Conservation (phyloP, 1,140 invertebrate species). For the Platorchestia sp. region DNA sequence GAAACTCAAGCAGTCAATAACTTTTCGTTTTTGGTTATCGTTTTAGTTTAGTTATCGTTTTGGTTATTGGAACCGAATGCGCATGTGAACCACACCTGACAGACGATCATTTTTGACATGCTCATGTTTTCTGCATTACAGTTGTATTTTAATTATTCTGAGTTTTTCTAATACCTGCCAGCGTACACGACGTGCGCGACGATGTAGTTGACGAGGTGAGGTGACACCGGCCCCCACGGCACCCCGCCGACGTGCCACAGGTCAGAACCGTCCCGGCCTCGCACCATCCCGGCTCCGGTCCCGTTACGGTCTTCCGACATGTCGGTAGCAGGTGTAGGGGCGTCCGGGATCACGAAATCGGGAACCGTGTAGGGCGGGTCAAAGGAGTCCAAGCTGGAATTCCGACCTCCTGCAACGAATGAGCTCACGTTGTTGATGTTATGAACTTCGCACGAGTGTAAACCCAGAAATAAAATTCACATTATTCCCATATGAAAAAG, state of each 20-base stretch:
- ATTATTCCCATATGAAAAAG: neutral
- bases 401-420: neutral
- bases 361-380: slow-evolving; percentile 53
- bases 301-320: slow-evolving; percentile 14
- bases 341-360: slow-evolving; percentile 58
- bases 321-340: slow-evolving; percentile 60
- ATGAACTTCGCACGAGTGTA: neutral
- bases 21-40: too few relatives aligned
- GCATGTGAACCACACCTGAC: too few relatives aligned
- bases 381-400: neutral
- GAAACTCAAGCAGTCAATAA: too few relatives aligned
- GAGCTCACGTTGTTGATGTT: neutral
- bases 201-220: slow-evolving; percentile 85
- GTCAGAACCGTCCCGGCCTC: slow-evolving; percentile 69
- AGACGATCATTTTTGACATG: too few relatives aligned
- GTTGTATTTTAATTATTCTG: too few relatives aligned
- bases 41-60: too few relatives aligned
- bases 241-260: slow-evolving; percentile 69
- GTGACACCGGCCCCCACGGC: slow-evolving; percentile 73
- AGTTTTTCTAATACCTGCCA: slow-evolving; percentile 62
- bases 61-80: too few relatives aligned
- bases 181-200: slow-evolving; percentile 78
- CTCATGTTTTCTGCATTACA: too few relatives aligned
- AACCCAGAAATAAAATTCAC: neutral
- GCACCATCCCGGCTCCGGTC: neutral